A percentile compares a stretch with the other conserved stretches of the same genome.
phyloP scores from a whole-genome alignment of 1,140 invertebrate species.

The Saxidomus purpurata region DNA sequence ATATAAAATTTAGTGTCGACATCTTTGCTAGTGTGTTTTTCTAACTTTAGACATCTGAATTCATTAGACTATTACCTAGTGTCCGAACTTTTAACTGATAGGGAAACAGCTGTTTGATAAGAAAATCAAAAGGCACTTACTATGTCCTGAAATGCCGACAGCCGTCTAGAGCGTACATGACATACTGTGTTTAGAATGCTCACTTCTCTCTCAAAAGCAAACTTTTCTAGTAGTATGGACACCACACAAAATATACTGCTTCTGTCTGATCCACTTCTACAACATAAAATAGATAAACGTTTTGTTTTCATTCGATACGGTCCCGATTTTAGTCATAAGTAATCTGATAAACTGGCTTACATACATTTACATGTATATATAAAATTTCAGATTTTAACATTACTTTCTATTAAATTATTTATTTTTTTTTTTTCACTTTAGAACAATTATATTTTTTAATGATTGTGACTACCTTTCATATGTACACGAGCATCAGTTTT shows the following conservation, averaged over 20 bases:
- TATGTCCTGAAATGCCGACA: not conserved
- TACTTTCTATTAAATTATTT: not conserved
- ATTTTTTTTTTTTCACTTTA: not conserved
- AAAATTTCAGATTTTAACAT: not conserved
- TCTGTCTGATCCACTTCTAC: not conserved
- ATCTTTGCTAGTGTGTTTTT: not conserved
- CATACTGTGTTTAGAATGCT: not conserved
- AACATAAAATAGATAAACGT: not conserved
- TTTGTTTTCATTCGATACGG: not conserved
- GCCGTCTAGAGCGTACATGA: not conserved
- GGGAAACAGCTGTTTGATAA: not conserved
- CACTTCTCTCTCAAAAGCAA: not conserved
- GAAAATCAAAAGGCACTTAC: not conserved
- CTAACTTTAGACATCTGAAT: too few relatives aligned
- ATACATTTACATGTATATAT: too few relatives aligned
- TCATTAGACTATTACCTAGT: too few relatives aligned
- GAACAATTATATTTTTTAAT: not conserved
- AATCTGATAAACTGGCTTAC: not conserved
- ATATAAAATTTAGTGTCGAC: not conserved
- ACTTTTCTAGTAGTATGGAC: not conserved
- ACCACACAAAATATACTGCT: slow-evolving; percentile 2
- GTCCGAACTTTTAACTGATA: too few relatives aligned
- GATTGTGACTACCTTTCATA: not conserved
- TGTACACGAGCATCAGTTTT: not conserved
- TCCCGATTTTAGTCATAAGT: not conserved